Evolutionary conservation across 2,888 invertebrate genomes (phyloP).

Genomic region (Cordilura impudica): DNA sequence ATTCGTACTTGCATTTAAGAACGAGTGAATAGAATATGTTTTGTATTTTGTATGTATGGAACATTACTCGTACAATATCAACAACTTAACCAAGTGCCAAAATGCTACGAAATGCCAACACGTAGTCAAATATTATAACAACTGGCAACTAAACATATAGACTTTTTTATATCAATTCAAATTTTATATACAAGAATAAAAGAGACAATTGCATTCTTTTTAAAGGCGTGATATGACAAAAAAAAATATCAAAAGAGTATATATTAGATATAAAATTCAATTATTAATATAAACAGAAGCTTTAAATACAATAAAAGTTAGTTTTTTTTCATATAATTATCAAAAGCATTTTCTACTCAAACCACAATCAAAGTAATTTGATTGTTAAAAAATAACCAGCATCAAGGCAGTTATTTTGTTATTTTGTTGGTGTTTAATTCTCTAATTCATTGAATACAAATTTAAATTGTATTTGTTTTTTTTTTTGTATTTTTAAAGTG

Average conservation of each 20-base stretch:
- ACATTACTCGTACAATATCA: constrained; percentile 25
- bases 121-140: constrained; percentile 43
- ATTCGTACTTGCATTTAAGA: constrained; percentile 1
- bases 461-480: background rate
- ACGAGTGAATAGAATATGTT: background rate
- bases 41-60: constrained; percentile 1
- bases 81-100: constrained; percentile 52
- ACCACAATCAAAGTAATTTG: constrained; percentile 18
- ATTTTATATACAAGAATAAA: constrained; percentile 1
- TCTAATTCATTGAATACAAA: background rate
- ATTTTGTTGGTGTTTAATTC: background rate
- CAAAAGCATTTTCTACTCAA: constrained; percentile 12
- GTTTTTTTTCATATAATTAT: too few relatives aligned
- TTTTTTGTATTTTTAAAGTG: constrained; percentile 4
- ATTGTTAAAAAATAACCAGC: constrained; percentile 19
- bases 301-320: too few relatives aligned
- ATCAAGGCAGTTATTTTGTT: constrained; percentile 25
- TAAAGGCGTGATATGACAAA: constrained; percentile 48
- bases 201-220: constrained; percentile 55
- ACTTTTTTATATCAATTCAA: background rate
- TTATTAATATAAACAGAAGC: too few relatives aligned
- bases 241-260: background rate
- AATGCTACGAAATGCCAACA: constrained; percentile 58
- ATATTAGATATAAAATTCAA: background rate
- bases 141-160: background rate